A percentile compares a stretch with the other conserved stretches of the same genome.
These are phyloP conservation scores for Botrylloides violaceus DNA, from an alignment of 23 tunicate species.

Conservation along the genomic window DNA sequence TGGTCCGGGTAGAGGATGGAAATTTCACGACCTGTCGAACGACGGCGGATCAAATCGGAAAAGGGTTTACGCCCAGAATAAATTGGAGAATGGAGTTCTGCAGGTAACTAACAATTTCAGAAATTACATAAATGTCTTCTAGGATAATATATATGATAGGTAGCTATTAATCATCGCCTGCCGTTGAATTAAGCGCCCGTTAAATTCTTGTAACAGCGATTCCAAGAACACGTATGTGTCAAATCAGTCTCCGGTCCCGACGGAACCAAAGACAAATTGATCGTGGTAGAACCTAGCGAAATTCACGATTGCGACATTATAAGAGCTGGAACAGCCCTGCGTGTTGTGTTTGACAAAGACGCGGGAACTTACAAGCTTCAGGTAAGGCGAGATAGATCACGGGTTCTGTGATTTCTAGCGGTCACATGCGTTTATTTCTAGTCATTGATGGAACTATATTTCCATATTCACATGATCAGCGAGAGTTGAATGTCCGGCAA, in stretches of 20 bases:
- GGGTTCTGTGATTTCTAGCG: no score
- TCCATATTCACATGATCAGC: no score
- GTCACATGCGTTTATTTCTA: no score
- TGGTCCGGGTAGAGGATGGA: slow-evolving; percentile 69
- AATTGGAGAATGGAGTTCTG: slow-evolving; percentile 59
- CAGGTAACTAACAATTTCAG: slow-evolving; percentile 39
- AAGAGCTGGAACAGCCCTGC: slow-evolving; percentile 33
- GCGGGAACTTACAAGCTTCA: slow-evolving; percentile 55
- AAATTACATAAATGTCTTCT: no score
- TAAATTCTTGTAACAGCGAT: slow-evolving; percentile 36
- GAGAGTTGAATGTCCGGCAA: no score
- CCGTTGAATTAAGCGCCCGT: not conserved
- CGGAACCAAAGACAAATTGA: slow-evolving; percentile 34
- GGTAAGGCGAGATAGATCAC: no score
- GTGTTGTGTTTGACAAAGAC: slow-evolving; percentile 67
- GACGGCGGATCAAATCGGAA: slow-evolving; percentile 69
- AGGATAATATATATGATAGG: no score
- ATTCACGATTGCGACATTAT: slow-evolving; percentile 55
- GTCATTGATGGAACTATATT: no score
- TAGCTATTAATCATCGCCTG: not conserved
- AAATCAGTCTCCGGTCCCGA: slow-evolving; percentile 40
- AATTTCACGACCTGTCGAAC: slow-evolving; percentile 79
- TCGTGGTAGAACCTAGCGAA: slow-evolving; percentile 64
- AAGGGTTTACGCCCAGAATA: slow-evolving; percentile 57
- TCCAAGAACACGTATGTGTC: slow-evolving; percentile 59